Conservation (phyloP, 2,888 invertebrate species). For the Trissolcus brochymenae region DNA sequence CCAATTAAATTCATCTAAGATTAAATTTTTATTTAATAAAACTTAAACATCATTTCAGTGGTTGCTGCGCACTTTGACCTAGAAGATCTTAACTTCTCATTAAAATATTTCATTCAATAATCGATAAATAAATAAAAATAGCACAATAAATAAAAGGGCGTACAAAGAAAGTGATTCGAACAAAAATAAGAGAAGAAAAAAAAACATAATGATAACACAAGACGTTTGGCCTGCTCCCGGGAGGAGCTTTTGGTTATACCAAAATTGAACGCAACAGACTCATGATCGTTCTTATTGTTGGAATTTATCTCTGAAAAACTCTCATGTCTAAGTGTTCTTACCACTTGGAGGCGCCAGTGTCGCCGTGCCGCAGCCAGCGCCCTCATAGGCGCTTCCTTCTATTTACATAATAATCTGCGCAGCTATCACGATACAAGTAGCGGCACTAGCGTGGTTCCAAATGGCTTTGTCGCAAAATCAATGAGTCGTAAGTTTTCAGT, state of each 20-base stretch:
- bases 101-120: constrained; percentile 31
- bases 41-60: constrained; percentile 15
- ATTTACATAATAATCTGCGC: constrained; percentile 23
- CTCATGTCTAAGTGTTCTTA: too few species aligned
- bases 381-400: constrained; percentile 35
- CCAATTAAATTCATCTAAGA: neutral
- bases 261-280: constrained; percentile 32
- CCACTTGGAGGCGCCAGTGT: neutral
- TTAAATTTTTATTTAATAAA: neutral
- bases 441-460: constrained; percentile 12
- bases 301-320: neutral
- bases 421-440: constrained; percentile 37
- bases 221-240: constrained; percentile 11
- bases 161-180: constrained; percentile 23
- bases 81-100: constrained; percentile 16
- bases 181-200: neutral
- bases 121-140: constrained; percentile 40
- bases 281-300: neutral
- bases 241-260: constrained; percentile 30
- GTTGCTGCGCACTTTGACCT: constrained; percentile 8
- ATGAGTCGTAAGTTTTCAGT: constrained; percentile 31
- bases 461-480: constrained; percentile 12
- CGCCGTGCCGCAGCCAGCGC: constrained; percentile 11
- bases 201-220: constrained; percentile 13
- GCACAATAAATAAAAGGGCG: constrained; percentile 44